A percentile compares a stretch with the other conserved stretches of the same genome.
phyloP scores from a whole-genome alignment of 2,797 vertebrate species.

The Pitangus sulphuratus region DNA sequence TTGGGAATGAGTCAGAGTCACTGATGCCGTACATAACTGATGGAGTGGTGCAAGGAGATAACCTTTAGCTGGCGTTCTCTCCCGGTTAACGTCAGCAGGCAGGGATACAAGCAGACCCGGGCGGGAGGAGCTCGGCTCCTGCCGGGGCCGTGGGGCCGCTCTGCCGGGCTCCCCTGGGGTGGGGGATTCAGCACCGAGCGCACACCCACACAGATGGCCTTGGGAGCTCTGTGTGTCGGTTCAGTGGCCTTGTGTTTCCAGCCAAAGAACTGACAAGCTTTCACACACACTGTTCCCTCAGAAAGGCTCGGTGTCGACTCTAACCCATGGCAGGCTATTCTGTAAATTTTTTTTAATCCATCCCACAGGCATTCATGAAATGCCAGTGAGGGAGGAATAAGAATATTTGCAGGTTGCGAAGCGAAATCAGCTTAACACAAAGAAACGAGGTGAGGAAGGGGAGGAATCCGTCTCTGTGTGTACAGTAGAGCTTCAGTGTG shows the following conservation, averaged over 20 bases:
- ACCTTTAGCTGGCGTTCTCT: not conserved
- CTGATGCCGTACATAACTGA: not conserved
- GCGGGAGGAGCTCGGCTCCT: not conserved
- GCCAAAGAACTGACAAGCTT: constrained; percentile 5
- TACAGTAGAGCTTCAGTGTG: not conserved
- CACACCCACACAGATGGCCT: not conserved
- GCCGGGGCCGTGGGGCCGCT: not conserved
- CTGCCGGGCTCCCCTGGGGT: not conserved
- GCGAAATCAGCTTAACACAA: not conserved
- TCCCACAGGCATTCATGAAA: not conserved
- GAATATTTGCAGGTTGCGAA: not conserved
- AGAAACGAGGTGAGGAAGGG: not conserved
- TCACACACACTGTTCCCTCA: not conserved
- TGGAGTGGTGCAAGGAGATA: not conserved
- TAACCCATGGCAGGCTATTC: not conserved
- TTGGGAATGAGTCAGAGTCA: not conserved
- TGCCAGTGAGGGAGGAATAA: not conserved
- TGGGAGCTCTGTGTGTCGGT: not conserved
- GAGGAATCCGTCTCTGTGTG: not conserved
- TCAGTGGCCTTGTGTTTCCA: not conserved
- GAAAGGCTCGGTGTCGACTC: rapidly evolving
- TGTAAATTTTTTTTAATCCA: not conserved
- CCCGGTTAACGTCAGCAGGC: not conserved
- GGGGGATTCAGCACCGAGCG: not conserved
- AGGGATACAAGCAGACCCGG: not conserved